Conservation (phyloP, 2,797 vertebrate genomes). For the Loris lydekkerianus region DNA sequence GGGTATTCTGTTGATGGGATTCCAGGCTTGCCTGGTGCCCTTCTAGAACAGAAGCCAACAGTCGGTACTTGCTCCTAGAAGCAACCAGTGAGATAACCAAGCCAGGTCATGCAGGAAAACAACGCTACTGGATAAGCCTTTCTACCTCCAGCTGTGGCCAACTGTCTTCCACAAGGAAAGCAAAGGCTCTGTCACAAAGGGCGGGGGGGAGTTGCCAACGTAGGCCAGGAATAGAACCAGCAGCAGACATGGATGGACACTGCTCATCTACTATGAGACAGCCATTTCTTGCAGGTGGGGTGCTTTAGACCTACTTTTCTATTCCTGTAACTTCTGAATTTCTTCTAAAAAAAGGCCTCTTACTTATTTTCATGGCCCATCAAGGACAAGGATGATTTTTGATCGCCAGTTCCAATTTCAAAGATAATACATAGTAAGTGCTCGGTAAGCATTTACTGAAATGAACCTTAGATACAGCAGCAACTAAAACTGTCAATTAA, state of each 20-base stretch:
- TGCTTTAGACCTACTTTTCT: neutral
- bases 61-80: constrained; percentile 44
- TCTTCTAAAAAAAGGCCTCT: constrained; percentile 9
- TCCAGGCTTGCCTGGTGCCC: neutral
- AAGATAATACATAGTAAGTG: neutral
- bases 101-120: neutral
- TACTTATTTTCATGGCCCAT: neutral
- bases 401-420: constrained; percentile 4
- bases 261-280: neutral
- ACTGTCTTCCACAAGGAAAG: constrained; percentile 48
- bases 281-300: neutral
- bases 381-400: constrained; percentile 2
- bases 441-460: constrained; percentile 46
- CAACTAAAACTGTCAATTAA: neutral
- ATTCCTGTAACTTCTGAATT: neutral
- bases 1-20: neutral
- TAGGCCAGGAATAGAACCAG: neutral
- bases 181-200: constrained; percentile 56
- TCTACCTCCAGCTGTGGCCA: neutral
- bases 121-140: constrained; percentile 65
- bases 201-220: neutral
- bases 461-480: neutral
- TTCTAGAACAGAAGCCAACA: neutral
- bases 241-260: neutral
- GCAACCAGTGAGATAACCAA: accelerated